Percentiles rank a stretch among this genome's conserved stretches.
phyloP scores from a whole-genome alignment of 2,888 invertebrate genomes.

The Mactromeris polynyma region DNA sequence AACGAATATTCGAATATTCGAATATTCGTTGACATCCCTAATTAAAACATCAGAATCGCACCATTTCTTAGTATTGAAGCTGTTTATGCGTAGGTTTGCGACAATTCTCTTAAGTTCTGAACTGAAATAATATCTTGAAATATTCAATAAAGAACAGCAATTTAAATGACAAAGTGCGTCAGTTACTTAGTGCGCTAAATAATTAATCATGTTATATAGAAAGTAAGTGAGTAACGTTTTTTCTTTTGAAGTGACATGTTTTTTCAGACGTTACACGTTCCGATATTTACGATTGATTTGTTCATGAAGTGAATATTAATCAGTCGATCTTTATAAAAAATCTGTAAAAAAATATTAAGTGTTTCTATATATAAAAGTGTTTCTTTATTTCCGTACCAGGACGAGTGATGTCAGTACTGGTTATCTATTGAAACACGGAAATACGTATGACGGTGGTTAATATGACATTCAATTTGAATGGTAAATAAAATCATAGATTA shows the following conservation, averaged over 20 bases:
- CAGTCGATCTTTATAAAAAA: background rate
- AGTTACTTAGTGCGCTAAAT: no score
- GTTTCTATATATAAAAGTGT: background rate
- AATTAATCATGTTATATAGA: no score
- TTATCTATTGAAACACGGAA: background rate
- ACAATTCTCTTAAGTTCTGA: no score
- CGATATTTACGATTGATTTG: background rate
- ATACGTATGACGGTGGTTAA: background rate
- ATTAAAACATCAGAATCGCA: no score
- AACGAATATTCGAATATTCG: no score
- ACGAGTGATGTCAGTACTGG: background rate
- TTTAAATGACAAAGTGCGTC: no score
- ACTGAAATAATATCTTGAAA: no score
- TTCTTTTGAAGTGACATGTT: background rate
- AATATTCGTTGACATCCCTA: no score
- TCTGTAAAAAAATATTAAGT: background rate
- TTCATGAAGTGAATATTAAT: background rate
- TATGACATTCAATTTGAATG: background rate
- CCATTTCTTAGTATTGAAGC: no score
- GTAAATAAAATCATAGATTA: background rate
- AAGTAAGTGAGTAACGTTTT: no score
- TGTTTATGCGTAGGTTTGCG: no score
- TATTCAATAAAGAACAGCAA: no score
- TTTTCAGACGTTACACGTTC: background rate
- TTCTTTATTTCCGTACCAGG: background rate